These are phyloP conservation scores for Callipepla californica DNA, from an alignment of 2,113 vertebrate species.

Conservation along the genomic window DNA sequence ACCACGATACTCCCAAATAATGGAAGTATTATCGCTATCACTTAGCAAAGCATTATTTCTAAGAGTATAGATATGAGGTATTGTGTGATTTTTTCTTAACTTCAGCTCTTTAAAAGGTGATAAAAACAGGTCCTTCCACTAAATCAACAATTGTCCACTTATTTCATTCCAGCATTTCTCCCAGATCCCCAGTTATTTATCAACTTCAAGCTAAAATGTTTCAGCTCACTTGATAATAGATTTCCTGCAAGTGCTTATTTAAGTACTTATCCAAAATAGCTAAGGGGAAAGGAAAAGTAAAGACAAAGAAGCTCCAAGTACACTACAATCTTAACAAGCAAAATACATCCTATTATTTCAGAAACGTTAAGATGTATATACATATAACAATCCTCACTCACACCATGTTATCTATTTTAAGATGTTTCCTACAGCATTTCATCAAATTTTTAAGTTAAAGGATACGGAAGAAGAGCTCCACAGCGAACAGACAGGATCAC, in stretches of 20 bases:
- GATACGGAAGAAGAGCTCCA: constrained; percentile 98
- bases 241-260: background rate
- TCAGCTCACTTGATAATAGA: background rate
- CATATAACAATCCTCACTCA: background rate
- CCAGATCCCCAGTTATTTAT: background rate
- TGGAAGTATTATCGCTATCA: background rate
- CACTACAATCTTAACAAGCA: background rate
- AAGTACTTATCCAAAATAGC: background rate
- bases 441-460: constrained; percentile 71
- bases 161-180: background rate
- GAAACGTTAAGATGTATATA: background rate
- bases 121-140: background rate
- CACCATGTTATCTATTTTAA: background rate
- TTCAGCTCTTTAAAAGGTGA: background rate
- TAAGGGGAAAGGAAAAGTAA: background rate
- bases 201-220: background rate
- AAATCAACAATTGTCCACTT: background rate
- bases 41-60: background rate
- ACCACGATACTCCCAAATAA: background rate
- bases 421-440: background rate
- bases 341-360: background rate
- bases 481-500: constrained; percentile 94
- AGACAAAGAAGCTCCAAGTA: background rate
- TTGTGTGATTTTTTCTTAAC: background rate
- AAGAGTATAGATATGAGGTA: background rate